Evolutionary conservation across 2,888 invertebrate genomes (phyloP), one percentile per base, ranked within the genome.

Genomic region (Melanostoma mellinum): DNA sequence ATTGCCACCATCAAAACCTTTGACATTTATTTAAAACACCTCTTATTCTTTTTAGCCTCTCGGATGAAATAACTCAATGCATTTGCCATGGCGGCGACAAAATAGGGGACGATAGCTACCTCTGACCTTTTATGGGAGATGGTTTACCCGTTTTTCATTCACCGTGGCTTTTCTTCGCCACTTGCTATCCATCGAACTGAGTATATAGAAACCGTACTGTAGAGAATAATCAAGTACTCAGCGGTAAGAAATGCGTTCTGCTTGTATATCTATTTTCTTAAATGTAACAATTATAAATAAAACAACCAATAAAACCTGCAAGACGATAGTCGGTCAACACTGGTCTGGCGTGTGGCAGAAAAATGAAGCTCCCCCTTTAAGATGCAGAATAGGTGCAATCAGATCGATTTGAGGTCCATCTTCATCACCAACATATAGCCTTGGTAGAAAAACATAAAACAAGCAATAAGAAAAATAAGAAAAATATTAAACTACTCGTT

Each of bases 401-500:
- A 20, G 20, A 10, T 4, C 5, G 33, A 52, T 52, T 33, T n/a
- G 38, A 55, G 4, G 20, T 36, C 9, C 38, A 67, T 33, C 42
- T 53, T 42, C 40, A 38, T 3, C 53, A 32, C 3, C 20, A 52
- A 38, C 30, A 40, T 30, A 3, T n/a, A 9, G 65, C 63, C 80
- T 69, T 75, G 52, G 20, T 20, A 20, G 20, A 20, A 20, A 20
- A 20, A 20, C 20, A 20, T 20, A 20, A 1, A 1, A 1, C 20
- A 20, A 20, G 20, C 20, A 20, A 20, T 20, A 20, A 20, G 20
- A 20, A 20, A 20, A 20, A 20, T 20, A 75, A 73, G 61, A 68
- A 58, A 42, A 72, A 72, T 60, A 52, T 60, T 63, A 61, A 67
- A 53, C 40, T 60, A 56, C 72, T 73, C 38, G 30, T 72, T 60